Base-by-base conservation (phyloP, 37 sponge, comb jelly and placozoan genomes). In the Diacarnus erythraeanus region DNA sequence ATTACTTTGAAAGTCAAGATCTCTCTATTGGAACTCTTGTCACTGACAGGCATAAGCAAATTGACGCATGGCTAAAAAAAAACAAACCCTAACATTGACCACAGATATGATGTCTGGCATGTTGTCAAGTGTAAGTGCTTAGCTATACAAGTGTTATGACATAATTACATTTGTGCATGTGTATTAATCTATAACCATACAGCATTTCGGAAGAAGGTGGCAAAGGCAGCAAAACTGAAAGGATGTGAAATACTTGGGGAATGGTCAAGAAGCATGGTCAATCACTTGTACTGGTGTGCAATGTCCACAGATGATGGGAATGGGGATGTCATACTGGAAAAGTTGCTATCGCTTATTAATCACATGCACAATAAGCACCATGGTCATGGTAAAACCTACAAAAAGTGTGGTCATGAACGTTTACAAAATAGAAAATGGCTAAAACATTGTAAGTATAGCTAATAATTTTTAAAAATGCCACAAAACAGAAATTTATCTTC, bases 41-140 rank as follows among this genome's bases (percentile, higher is more conserved):
- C 20, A 85, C 79, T 23, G 81, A 87, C 39, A 80, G 87, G 35
- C 82, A 87, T 77, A 25, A 42, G 17, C 82, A 80, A 54, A 76
- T 87, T 18, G 38, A 59, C 5, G 80, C 83, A 64, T 89, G 76
- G 71, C 42, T 83, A 18, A 57, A 61, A 41, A 84, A 78, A 40
- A 33, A 73, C 4, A 5, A 69, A 37, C 73, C 77, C 33, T n/a
- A 20, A 26, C 34, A 71, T 83, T 43, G 44, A 27, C 3, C 89
- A 89, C 38, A 72, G 37, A 25, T 83, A 63, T 79, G 84, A 88
- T 66, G 58, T 88, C 74, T 88, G 89, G 83, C 89, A 88, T 78
- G 71, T 89, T 22, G 89, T 80, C 41, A 89, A 89, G 75, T 74
- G 89, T 89, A 51, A 77, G 22, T n/a, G n/a, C n/a, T n/a, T n/a